Evolutionary conservation across 2,888 invertebrate species (phyloP).

Genomic region (Lycia hirtaria): DNA sequence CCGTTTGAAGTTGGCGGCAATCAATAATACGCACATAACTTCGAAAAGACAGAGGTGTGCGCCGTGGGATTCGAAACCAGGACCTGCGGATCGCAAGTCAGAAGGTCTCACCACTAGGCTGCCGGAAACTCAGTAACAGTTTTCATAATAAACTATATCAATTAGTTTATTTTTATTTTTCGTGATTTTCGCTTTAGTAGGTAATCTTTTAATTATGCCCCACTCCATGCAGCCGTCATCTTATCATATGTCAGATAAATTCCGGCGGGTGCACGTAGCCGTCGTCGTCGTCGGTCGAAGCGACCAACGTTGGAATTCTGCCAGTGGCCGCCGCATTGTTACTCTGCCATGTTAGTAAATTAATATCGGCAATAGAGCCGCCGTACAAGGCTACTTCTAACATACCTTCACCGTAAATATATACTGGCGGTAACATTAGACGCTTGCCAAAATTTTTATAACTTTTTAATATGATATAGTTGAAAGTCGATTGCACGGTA

Average conservation of each 20-base stretch:
- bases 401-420: slow-evolving; percentile 31
- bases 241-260: slow-evolving; percentile 62
- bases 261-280: slow-evolving; percentile 52
- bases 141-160: too few relatives aligned
- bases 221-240: too few relatives aligned
- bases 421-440: slow-evolving; percentile 16
- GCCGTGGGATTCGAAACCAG: too few relatives aligned
- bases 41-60: too few relatives aligned
- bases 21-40: too few relatives aligned
- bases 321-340: slow-evolving; percentile 72
- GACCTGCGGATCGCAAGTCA: too few relatives aligned
- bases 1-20: too few relatives aligned
- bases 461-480: neutral
- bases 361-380: slow-evolving; percentile 72
- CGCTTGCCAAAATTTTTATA: slow-evolving; percentile 25
- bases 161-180: too few relatives aligned
- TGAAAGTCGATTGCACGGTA: neutral
- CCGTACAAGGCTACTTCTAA: slow-evolving; percentile 55
- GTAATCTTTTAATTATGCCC: too few relatives aligned
- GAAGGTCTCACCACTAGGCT: too few relatives aligned
- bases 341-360: slow-evolving; percentile 72
- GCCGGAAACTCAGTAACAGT: too few relatives aligned
- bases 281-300: slow-evolving; percentile 47
- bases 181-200: too few relatives aligned
- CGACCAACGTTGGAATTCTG: slow-evolving; percentile 66